phyloP scores from a whole-genome alignment of 2,888 invertebrate species.

The Celastrina argiolus region DNA sequence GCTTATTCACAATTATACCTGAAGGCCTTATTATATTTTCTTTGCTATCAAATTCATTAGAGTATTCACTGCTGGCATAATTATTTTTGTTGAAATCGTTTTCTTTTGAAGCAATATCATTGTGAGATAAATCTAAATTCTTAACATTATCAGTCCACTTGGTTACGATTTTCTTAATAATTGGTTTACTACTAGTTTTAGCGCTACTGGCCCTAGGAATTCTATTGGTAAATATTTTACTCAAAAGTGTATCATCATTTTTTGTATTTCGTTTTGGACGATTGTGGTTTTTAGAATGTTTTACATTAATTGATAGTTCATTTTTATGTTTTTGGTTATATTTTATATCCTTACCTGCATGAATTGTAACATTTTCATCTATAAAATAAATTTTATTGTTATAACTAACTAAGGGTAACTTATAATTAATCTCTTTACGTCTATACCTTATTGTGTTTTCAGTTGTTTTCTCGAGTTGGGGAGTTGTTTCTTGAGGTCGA shows the following conservation, averaged over 20 bases:
- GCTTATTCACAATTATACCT: slow-evolving; percentile 16
- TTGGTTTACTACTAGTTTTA: slow-evolving; percentile 46
- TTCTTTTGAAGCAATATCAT: slow-evolving; percentile 45
- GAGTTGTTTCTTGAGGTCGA: slow-evolving; percentile 57
- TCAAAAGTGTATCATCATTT: neutral
- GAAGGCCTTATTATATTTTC: slow-evolving; percentile 30
- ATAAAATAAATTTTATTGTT: slow-evolving; percentile 24
- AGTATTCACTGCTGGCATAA: slow-evolving; percentile 38
- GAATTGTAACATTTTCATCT: slow-evolving; percentile 9
- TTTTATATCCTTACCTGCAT: neutral
- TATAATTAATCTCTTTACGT: slow-evolving; percentile 38
- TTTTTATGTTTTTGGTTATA: neutral
- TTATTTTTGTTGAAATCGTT: slow-evolving; percentile 36
- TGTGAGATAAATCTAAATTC: slow-evolving; percentile 62
- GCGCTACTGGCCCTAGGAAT: neutral
- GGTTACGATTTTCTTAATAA: slow-evolving; percentile 67
- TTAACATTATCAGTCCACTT: slow-evolving; percentile 75
- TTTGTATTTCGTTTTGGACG: slow-evolving; percentile 27
- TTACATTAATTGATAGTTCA: slow-evolving; percentile 9
- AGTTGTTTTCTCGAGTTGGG: slow-evolving; percentile 48
- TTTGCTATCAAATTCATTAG: slow-evolving; percentile 38
- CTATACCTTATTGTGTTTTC: slow-evolving; percentile 64
- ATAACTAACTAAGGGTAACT: slow-evolving; percentile 28
- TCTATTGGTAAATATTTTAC: neutral
- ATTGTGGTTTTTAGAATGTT: slow-evolving; percentile 1